phyloP scores from a whole-genome alignment of 2,888 invertebrate genomes.

The Tipula confusa region DNA sequence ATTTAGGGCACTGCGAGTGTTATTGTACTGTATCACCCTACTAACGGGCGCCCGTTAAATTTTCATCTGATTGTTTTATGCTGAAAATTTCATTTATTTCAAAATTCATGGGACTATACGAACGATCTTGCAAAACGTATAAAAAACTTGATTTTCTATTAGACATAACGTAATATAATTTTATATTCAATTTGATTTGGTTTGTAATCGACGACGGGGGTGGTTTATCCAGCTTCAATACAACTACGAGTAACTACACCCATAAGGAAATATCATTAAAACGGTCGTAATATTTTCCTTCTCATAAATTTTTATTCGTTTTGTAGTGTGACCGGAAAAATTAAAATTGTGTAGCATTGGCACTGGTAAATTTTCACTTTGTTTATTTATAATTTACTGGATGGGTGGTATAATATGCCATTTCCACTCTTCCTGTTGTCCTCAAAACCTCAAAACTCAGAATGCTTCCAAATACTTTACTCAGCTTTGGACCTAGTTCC shows the following conservation, averaged over 20 bases:
- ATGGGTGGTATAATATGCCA: not conserved
- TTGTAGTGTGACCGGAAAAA: slow-evolving; percentile 10
- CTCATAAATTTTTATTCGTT: slow-evolving; percentile 25
- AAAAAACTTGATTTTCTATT: slow-evolving; percentile 5
- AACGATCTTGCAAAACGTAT: not conserved
- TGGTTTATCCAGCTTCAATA: not conserved
- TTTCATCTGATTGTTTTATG: not conserved
- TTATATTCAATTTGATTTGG: slow-evolving; percentile 20
- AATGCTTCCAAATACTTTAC: too few relatives aligned
- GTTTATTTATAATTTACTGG: not conserved
- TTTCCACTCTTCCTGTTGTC: too few relatives aligned
- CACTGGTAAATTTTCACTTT: not conserved
- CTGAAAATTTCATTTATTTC: not conserved
- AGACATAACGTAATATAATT: not conserved
- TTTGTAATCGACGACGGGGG: not conserved
- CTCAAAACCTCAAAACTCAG: too few relatives aligned
- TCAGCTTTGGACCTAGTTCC: too few relatives aligned
- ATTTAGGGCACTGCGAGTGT: not conserved
- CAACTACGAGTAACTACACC: not conserved
- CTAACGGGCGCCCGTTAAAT: not conserved
- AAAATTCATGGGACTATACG: not conserved
- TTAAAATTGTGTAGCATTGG: not conserved
- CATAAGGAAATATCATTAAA: not conserved
- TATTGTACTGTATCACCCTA: not conserved
- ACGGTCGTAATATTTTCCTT: slow-evolving; percentile 1